Conservation (phyloP, 2,797 vertebrate genomes). For the Coregonus suidteri region DNA sequence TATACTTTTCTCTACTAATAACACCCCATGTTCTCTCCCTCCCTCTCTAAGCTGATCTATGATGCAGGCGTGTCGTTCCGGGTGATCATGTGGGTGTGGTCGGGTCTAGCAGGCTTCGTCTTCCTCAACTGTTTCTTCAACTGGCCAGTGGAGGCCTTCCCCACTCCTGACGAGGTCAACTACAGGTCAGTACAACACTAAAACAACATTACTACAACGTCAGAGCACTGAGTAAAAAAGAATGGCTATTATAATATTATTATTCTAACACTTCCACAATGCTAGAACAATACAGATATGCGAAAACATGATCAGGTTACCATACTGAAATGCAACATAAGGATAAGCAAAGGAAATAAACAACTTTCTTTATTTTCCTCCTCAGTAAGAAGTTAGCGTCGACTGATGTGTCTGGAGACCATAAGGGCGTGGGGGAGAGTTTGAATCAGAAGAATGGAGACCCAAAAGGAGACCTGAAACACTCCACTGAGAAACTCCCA, state of each 20-base stretch:
- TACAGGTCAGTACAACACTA: conserved; percentile 73
- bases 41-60: conserved; percentile 80
- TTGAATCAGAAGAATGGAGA: conserved; percentile 73
- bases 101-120: conserved; percentile 79
- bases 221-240: neutral
- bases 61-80: conserved; percentile 79
- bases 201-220: neutral
- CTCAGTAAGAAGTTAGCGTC: conserved; percentile 66
- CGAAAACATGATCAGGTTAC: neutral
- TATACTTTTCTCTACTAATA: too few relatives aligned
- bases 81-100: conserved; percentile 87
- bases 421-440: conserved; percentile 65
- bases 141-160: conserved; percentile 86
- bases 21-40: conserved; percentile 8
- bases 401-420: conserved; percentile 47
- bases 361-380: neutral
- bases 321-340: neutral
- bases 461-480: conserved; percentile 53
- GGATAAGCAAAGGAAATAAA: neutral
- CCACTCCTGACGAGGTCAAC: conserved; percentile 81
- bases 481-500: conserved; percentile 64
- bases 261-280: neutral
- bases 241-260: neutral
- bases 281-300: neutral
- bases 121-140: conserved; percentile 88